Conservation (phyloP, 2,888 invertebrate genomes). For the Cantharis nigra region DNA sequence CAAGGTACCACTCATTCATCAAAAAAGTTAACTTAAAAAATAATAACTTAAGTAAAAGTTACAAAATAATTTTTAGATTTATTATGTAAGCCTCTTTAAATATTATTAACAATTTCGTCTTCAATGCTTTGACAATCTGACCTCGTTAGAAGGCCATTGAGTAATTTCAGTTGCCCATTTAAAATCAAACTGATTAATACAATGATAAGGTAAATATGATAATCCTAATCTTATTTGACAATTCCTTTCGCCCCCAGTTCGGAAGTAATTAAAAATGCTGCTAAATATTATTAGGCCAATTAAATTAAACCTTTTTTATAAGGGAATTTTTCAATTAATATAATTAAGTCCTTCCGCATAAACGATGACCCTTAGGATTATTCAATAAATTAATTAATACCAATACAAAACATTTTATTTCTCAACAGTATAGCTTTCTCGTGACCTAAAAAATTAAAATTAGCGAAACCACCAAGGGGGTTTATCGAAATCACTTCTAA, state of each 20-base stretch:
- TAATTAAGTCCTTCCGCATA: neutral
- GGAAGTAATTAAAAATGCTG: neutral
- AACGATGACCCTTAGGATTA: neutral
- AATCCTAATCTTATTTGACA: neutral
- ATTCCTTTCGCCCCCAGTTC: neutral
- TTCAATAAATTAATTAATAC: neutral
- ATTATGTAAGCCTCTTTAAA: neutral
- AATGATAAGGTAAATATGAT: neutral
- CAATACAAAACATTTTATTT: neutral
- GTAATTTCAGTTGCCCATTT: constrained; percentile 2
- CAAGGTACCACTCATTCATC: neutral
- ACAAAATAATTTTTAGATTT: neutral
- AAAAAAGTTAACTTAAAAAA: neutral
- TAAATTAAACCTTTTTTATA: neutral
- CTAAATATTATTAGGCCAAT: neutral
- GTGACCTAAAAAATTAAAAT: neutral
- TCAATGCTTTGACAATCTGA: neutral
- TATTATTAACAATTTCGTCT: constrained; percentile 5
- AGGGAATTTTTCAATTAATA: neutral
- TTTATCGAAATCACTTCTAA: neutral
- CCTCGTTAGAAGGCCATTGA: constrained; percentile 16
- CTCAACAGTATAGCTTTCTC: neutral
- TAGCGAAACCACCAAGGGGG: neutral
- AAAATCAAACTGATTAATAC: neutral
- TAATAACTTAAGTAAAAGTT: neutral